Conservation (phyloP, 2,888 invertebrate species). For the Apocheima hispidaria region DNA sequence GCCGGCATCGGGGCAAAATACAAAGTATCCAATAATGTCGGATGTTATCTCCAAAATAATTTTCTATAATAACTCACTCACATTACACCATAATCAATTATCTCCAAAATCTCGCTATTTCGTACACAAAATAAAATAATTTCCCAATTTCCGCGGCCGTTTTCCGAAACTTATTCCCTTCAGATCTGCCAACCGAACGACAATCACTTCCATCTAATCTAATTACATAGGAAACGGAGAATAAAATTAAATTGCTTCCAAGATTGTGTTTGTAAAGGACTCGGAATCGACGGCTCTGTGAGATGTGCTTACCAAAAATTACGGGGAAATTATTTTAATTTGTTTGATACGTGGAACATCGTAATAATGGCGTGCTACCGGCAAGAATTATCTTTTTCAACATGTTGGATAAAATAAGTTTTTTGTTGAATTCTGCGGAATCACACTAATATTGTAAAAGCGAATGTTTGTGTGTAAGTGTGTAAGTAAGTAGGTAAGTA, state of each 20-base stretch:
- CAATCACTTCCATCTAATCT: constrained; percentile 33
- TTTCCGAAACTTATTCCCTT: constrained; percentile 21
- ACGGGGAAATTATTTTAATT: constrained; percentile 6
- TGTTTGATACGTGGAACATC: constrained; percentile 2
- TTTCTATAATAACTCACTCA: background rate
- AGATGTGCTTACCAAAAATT: constrained; percentile 17
- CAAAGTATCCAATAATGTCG: too few species aligned
- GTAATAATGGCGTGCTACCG: background rate
- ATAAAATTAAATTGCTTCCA: constrained; percentile 36
- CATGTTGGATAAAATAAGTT: background rate
- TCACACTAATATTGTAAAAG: too few species aligned
- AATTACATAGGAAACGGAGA: constrained; percentile 34
- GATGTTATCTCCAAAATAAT: too few species aligned
- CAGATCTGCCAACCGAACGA: constrained; percentile 23
- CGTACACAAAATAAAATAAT: constrained; percentile 12
- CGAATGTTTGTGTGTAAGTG: too few species aligned
- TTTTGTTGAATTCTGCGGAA: too few species aligned
- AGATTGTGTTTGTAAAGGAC: constrained; percentile 34
- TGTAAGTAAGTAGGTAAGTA: too few species aligned
- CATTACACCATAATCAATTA: background rate
- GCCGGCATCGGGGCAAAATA: too few species aligned
- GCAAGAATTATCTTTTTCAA: background rate
- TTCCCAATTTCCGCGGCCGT: constrained; percentile 8
- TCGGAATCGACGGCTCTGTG: constrained; percentile 14
- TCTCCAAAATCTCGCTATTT: background rate